phyloP scores from a whole-genome alignment of 2,113 vertebrate genomes.

The Bostrychus sinensis region DNA sequence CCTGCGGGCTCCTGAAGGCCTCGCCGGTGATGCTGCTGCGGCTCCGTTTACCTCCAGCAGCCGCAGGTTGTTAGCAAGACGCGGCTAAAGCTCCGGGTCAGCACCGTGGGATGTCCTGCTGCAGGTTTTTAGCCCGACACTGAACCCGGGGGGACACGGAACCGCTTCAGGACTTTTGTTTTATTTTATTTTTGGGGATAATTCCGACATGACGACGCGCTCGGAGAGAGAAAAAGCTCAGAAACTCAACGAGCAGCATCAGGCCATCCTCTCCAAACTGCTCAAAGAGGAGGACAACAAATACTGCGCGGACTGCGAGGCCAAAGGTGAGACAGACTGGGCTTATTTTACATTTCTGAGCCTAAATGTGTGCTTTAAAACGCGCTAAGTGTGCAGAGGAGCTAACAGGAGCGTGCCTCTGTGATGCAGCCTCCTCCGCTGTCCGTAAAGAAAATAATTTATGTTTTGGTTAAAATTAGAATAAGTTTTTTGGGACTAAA shows the following conservation, averaged over 20 bases:
- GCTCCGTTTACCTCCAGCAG: slow-evolving; percentile 39
- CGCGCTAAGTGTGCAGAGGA: background rate
- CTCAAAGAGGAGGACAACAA: slow-evolving; percentile 94
- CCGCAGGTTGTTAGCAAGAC: slow-evolving; percentile 55
- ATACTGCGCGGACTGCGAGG: slow-evolving; percentile 95
- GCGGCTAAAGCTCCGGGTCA: slow-evolving; percentile 25
- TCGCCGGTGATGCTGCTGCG: slow-evolving; percentile 51
- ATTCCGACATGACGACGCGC: slow-evolving; percentile 95
- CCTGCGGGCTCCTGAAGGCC: slow-evolving; percentile 52
- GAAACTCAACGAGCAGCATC: slow-evolving; percentile 96
- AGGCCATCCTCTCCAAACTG: slow-evolving; percentile 91
- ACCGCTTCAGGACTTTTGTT: background rate
- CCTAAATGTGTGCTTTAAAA: background rate
- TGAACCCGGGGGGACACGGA: slow-evolving; percentile 6
- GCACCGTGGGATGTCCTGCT: slow-evolving; percentile 36
- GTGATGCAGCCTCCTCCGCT: background rate
- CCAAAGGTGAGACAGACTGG: slow-evolving; percentile 82
- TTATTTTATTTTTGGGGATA: no score
- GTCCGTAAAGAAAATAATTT: background rate
- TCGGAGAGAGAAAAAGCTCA: slow-evolving; percentile 94
- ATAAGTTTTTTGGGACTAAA: no score
- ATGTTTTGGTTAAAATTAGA: background rate
- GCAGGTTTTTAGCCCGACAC: slow-evolving; percentile 17
- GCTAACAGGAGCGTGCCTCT: background rate
- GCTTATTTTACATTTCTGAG: background rate